Evolutionary conservation across 2,113 vertebrate genomes (phyloP).

Genomic region (Lanius collurio): DNA sequence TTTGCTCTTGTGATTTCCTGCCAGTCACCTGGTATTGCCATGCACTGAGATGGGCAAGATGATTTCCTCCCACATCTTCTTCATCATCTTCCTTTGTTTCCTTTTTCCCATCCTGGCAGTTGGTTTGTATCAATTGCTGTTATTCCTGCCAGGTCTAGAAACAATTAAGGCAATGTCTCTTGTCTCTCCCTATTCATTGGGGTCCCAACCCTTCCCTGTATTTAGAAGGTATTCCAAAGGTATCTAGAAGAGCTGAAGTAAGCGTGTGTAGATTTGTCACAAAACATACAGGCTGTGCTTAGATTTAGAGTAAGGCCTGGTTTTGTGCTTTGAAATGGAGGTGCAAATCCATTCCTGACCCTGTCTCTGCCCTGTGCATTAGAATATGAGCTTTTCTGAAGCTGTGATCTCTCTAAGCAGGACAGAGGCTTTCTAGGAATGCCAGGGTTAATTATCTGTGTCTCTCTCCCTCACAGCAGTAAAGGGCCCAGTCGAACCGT

Average conservation of each 20-base stretch:
- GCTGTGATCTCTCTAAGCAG: background rate
- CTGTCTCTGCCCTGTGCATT: background rate
- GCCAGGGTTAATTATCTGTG: background rate
- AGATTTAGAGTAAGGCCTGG: background rate
- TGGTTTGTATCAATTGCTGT: background rate
- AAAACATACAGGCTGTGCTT: background rate
- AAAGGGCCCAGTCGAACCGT: constrained; percentile 75
- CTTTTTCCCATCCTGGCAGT: background rate
- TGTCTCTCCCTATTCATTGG: background rate
- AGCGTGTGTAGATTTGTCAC: background rate
- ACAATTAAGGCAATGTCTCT: background rate
- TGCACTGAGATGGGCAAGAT: background rate
- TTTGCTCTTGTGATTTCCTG: background rate
- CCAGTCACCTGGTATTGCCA: background rate
- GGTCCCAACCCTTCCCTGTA: background rate
- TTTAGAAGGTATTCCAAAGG: background rate
- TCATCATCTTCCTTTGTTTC: background rate
- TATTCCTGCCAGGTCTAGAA: background rate
- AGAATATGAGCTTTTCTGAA: background rate
- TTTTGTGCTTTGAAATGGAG: background rate
- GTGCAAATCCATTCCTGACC: background rate
- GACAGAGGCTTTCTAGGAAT: background rate
- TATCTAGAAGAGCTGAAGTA: background rate
- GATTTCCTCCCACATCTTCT: background rate
- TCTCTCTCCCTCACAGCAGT: constrained; percentile 65